A percentile compares a stretch with the other conserved stretches of the same genome.
phyloP scores from a whole-genome alignment of 2,888 invertebrate species.

The Cantharis rustica region DNA sequence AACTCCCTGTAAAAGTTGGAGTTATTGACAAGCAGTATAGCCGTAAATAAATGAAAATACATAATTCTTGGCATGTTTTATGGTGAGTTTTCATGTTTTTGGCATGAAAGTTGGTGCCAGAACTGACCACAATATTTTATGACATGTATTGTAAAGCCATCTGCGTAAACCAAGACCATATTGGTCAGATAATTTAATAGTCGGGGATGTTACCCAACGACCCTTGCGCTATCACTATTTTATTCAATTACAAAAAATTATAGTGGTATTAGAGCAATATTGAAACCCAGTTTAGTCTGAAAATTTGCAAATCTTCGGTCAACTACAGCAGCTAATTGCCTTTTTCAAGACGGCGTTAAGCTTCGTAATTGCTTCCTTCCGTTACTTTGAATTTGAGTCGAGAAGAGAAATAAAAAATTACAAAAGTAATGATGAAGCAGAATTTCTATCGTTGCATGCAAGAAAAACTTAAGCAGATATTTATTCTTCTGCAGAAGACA shows the following conservation, averaged over 20 bases:
- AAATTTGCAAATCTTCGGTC: no score
- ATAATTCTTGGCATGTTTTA: not conserved
- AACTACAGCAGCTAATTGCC: no score
- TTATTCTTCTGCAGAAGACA: not conserved
- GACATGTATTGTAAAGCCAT: constrained; percentile 39
- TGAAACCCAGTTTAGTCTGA: no score
- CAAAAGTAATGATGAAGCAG: not conserved
- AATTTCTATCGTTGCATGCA: not conserved
- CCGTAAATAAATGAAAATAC: not conserved
- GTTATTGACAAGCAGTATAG: not conserved
- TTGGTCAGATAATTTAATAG: constrained; percentile 29
- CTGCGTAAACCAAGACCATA: constrained; percentile 37
- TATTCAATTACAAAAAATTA: not conserved
- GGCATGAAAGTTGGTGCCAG: constrained; percentile 20
- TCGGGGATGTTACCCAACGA: constrained; percentile 1
- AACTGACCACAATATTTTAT: constrained; percentile 38
- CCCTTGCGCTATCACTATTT: not conserved
- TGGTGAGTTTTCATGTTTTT: constrained; percentile 1
- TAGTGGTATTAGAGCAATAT: not conserved
- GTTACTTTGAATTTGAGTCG: not conserved
- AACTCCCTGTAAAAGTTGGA: not conserved
- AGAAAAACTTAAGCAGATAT: not conserved
- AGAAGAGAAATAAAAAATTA: not conserved
- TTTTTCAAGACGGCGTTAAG: not conserved
- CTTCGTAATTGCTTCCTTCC: not conserved